Conservation (phyloP, 2,113 vertebrate genomes). For the Muntiacus muntjak region DNA sequence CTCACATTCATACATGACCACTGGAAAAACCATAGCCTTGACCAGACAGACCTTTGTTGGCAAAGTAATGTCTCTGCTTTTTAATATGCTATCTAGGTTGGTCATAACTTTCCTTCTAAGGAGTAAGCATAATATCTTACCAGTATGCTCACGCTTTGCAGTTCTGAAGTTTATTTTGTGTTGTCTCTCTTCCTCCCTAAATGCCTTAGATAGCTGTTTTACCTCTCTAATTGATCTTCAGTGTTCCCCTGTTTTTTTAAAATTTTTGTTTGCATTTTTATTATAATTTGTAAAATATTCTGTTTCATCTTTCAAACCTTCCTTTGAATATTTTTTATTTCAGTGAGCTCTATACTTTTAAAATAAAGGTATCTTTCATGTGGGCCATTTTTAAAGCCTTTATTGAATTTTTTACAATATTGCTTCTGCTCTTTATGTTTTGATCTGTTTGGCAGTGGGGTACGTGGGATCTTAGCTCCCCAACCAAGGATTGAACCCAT, state of each 20-base stretch:
- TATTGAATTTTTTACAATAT: not conserved
- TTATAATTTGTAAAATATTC: not conserved
- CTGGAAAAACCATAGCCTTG: too few relatives aligned
- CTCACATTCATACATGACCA: too few relatives aligned
- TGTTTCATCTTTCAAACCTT: not conserved
- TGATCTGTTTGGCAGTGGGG: not conserved
- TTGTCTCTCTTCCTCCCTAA: not conserved
- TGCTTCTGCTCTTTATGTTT: not conserved
- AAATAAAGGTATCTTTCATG: not conserved
- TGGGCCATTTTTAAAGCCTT: not conserved
- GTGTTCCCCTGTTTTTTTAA: not conserved
- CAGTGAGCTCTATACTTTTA: not conserved
- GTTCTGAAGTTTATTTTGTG: not conserved
- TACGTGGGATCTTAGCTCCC: not conserved
- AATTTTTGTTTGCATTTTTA: not conserved
- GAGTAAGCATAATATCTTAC: not conserved
- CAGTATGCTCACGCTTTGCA: not conserved
- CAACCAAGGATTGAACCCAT: not conserved
- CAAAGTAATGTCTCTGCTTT: too few relatives aligned
- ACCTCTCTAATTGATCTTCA: not conserved
- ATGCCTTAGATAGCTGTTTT: not conserved
- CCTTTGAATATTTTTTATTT: not conserved
- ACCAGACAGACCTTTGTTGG: too few relatives aligned
- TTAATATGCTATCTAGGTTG: too few relatives aligned
- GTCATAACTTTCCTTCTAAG: too few relatives aligned